Percentiles rank a stretch among this genome's conserved stretches.
Conservation (phyloP, 2,797 vertebrate genomes). For the Natrix natrix region DNA sequence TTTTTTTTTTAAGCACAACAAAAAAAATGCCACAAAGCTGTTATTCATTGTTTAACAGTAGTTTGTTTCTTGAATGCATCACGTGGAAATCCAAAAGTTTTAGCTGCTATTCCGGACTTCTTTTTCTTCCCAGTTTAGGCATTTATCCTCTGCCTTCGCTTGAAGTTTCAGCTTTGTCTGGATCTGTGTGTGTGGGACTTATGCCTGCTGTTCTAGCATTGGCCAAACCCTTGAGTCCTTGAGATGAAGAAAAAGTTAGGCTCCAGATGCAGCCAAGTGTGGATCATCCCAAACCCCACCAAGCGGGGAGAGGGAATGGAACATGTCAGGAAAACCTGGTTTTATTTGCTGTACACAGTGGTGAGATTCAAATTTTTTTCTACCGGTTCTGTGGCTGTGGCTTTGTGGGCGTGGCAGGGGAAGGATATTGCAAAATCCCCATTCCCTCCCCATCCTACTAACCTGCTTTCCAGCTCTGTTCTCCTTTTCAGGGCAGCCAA, state of each 20-base stretch:
- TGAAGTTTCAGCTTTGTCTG: neutral
- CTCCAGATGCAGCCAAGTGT: neutral
- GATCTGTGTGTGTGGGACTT: neutral
- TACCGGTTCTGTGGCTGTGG: too few species aligned
- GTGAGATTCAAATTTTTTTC: too few species aligned
- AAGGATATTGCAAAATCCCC: too few species aligned
- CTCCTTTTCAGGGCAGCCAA: too few species aligned
- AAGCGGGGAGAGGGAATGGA: neutral
- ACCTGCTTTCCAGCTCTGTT: too few species aligned
- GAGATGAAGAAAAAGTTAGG: neutral
- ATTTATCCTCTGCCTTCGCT: neutral
- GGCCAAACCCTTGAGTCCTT: neutral
- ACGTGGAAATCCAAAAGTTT: constrained; percentile 6
- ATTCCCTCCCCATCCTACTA: too few species aligned
- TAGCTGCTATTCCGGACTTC: neutral
- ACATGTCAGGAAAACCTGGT: neutral
- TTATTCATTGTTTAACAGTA: neutral
- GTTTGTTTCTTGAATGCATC: neutral
- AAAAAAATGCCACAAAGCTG: neutral
- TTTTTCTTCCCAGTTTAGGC: neutral
- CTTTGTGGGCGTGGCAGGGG: too few species aligned
- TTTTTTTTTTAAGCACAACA: neutral
- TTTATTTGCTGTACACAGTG: neutral
- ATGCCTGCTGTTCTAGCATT: neutral
- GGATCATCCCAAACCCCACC: neutral